These are phyloP conservation scores for Danio tinwini DNA, from an alignment of 2,797 vertebrate genomes.

Conservation along the genomic window DNA sequence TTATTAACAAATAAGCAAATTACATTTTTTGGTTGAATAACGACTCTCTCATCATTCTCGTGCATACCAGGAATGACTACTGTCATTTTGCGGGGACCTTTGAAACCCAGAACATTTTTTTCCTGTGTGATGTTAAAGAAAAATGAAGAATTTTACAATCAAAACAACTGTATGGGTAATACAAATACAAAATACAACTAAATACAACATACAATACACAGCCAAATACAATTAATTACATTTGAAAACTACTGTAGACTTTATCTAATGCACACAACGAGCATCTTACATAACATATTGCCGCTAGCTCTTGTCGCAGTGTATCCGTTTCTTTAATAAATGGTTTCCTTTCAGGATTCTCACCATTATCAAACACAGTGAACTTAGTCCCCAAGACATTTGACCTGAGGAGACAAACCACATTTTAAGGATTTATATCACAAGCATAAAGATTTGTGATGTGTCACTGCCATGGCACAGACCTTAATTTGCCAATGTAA, in stretches of 20 bases:
- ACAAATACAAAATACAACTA: too few relatives aligned
- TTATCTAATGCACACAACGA: not conserved
- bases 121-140: conserved; percentile 74
- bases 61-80: conserved; percentile 86
- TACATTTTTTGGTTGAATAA: conserved; percentile 82
- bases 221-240: too few relatives aligned
- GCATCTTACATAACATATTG: conserved; percentile 87
- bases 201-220: too few relatives aligned
- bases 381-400: conserved; percentile 90
- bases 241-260: not conserved
- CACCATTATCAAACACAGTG: conserved; percentile 86
- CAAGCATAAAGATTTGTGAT: not conserved
- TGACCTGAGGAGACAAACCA: conserved; percentile 75
- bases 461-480: not conserved
- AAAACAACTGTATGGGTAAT: not conserved
- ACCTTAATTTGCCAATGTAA: conserved; percentile 91
- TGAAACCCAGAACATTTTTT: conserved; percentile 86
- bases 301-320: conserved; percentile 86
- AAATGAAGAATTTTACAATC: conserved; percentile 12
- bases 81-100: conserved; percentile 88
- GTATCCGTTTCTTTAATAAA: conserved; percentile 80
- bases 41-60: conserved; percentile 80
- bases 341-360: conserved; percentile 84
- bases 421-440: not conserved
- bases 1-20: conserved; percentile 47